These are phyloP conservation scores for Eupeodes corollae DNA, from an alignment of 1,140 invertebrate genomes.

Conservation along the genomic window DNA sequence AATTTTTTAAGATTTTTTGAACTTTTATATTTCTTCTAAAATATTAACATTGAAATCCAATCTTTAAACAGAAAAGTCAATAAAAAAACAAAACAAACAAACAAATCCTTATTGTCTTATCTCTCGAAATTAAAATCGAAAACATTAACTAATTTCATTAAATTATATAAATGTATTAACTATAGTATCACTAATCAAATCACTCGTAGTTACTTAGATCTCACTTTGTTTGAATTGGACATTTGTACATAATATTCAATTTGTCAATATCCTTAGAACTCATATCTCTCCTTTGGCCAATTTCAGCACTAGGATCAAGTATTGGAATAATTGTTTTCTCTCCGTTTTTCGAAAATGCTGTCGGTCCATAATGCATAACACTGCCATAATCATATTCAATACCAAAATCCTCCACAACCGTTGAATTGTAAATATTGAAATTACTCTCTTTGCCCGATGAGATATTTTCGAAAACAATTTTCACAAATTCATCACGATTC, in stretches of 20 bases:
- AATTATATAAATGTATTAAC: no score
- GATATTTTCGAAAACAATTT: slow-evolving; percentile 58
- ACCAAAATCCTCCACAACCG: slow-evolving; percentile 38
- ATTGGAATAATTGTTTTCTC: slow-evolving; percentile 52
- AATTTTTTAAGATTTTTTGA: no score
- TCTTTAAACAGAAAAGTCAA: no score
- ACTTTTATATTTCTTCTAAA: no score
- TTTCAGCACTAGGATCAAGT: slow-evolving; percentile 11
- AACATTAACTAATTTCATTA: no score
- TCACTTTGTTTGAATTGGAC: slow-evolving; percentile 13
- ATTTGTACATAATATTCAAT: slow-evolving; percentile 43
- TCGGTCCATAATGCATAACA: slow-evolving; percentile 56
- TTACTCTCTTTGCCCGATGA: slow-evolving; percentile 41
- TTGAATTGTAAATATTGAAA: slow-evolving; percentile 41
- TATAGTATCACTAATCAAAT: no score
- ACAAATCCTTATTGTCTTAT: no score
- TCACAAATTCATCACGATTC: slow-evolving; percentile 57
- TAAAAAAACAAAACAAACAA: no score
- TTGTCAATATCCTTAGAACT: slow-evolving; percentile 43
- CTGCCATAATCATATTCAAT: slow-evolving; percentile 51
- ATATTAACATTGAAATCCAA: no score
- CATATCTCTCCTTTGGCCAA: slow-evolving; percentile 44
- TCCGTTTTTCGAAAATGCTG: slow-evolving; percentile 61
- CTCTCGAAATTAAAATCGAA: no score
- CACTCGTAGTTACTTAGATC: no score